Evolutionary conservation across 1,140 invertebrate genomes (phyloP).

Genomic region (Archivesica marissinica): DNA sequence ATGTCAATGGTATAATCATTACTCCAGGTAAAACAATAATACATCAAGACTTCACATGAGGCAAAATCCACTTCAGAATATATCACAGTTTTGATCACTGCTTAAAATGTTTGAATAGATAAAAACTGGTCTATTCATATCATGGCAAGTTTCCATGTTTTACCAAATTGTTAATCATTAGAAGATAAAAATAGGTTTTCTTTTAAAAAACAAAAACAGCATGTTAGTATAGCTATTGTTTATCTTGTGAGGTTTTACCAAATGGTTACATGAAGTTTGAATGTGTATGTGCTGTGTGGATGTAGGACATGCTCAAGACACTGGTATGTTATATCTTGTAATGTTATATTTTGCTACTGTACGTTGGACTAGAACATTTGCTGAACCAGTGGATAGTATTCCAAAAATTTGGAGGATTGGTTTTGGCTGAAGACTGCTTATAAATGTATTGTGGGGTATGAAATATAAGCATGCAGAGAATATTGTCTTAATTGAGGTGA

Average conservation of each 20-base stretch:
- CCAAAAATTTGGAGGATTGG: no score
- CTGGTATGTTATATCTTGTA: neutral
- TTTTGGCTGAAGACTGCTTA: no score
- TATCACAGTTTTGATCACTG: neutral
- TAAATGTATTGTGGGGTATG: no score
- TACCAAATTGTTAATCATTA: neutral
- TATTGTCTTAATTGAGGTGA: no score
- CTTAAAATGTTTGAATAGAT: neutral
- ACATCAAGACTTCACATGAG: neutral
- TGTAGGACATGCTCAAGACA: neutral
- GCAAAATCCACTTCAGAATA: neutral
- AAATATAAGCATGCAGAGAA: no score
- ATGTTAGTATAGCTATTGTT: neutral
- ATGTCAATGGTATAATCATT: conserved; percentile 4
- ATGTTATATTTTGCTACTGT: no score
- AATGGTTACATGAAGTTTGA: neutral
- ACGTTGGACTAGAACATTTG: no score
- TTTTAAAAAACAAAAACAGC: neutral
- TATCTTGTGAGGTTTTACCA: neutral
- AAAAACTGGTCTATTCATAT: neutral
- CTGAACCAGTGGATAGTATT: no score
- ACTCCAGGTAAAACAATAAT: no score
- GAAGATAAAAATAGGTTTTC: neutral
- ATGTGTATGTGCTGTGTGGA: neutral
- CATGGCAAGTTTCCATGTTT: conserved; percentile 27